Evolutionary conservation across 2,888 invertebrate species (phyloP), one percentile per base, ranked within the genome.

Genomic region (Chrysotoxum bicinctum): DNA sequence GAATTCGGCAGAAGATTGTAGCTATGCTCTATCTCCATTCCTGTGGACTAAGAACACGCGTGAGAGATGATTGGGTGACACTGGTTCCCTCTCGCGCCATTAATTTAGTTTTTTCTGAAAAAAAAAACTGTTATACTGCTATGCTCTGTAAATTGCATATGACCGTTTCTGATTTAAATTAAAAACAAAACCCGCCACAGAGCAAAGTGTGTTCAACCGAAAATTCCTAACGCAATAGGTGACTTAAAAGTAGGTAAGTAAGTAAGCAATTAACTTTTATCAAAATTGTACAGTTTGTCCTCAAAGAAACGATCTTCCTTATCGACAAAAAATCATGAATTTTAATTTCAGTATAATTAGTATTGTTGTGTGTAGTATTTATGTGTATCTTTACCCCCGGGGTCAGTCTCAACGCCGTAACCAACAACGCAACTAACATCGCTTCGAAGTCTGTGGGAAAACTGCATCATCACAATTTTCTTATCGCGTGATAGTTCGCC

Each of bases 401-500:
- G 66, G 66, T 66, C 66, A 66, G 23, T 32, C 6, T 12, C 21
- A 66, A 35, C 30, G 62, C 43, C 16, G 43, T 32, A 21, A 60
- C 16, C 30, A 60, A 72, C 70, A 72, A 45, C 32, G 35, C 37
- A 76, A 50, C 50, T 32, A 14, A 64, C 40, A 56, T 26, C 16
- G 2, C 14, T 14, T 35, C 21, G 3, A 19, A 45, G 8, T 60
- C 80, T 75, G 80, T 84, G 84, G 75, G 84, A 84, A 84, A 76
- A 76, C 40, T 37, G 64, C 80, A 66, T 52, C 70, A 62, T 40
- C 83, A 58, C 64, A 50, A 62, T 69, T 68, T 43, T 79, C 79
- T 84, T 76, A 84, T 84, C 80, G 84, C 80, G 72, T 84, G 84
- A 84, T 84, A 68, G 75, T 66, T 30, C 72, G 60, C 60, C 75